Base-by-base conservation (phyloP, 2,888 invertebrate species). In the Mechanitis messenoides region DNA sequence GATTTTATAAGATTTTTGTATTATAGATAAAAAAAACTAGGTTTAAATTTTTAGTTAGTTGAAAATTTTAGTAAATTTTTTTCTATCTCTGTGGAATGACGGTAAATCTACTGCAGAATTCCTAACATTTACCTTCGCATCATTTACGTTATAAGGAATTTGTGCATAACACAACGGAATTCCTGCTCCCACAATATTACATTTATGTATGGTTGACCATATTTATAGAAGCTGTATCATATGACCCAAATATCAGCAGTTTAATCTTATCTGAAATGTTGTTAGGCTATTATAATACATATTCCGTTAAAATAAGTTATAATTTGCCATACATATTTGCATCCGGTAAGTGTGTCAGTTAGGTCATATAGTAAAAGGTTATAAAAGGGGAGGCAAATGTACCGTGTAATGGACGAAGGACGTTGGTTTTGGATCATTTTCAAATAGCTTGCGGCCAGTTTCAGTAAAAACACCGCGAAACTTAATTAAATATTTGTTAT, bases 371-470 rank as follows among this genome's bases (percentile, higher is more conserved):
- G 59, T 58, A 54, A 61, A 66, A 63, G 66, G 61, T 60, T 61
- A 60, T 53, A 54, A 62, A 63, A 60, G 66, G 66, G 66, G 63
- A 64, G 64, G 53, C 56, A 64, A 67, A 66, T 65, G 69, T 66
- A 63, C 64, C 68, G 66, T 68, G 63, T 65, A 65, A 66, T 68
- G 61, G 65, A 64, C 63, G 66, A 65, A 66, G 66, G 64, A 58
- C 53, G 47, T 57, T 57, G 59, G 61, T 63, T 61, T 63, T 63
- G 60, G 67, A 63, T 59, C 59, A 62, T 62, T 54, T 59, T 12
- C 46, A 56, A 62, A 59, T 62, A 53, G 62, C 59, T 54, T 45
- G 59, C 53, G 59, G 62, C 56, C 45, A 53, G 54, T 63, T 63
- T 50, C 2, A 31, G 31, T 50, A 31, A 50, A 50, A 50, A 50